These are phyloP conservation scores for Panopea generosa DNA, from an alignment of 2,888 invertebrate species.

Conservation along the genomic window DNA sequence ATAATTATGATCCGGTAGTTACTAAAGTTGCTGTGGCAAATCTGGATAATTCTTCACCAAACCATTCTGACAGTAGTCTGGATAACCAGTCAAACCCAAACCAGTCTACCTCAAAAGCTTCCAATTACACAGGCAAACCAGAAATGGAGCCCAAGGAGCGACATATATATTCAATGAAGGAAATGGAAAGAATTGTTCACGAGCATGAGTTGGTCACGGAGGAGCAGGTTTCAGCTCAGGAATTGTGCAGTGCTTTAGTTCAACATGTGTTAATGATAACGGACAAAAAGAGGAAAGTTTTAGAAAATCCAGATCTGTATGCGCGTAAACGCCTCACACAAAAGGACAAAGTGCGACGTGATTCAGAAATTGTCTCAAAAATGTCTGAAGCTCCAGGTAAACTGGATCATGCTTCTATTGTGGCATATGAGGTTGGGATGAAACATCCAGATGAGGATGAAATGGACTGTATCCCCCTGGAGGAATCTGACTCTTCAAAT, in stretches of 20 bases:
- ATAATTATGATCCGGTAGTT: constrained; percentile 96
- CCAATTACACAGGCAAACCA: constrained; percentile 75
- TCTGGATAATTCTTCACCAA: constrained; percentile 20
- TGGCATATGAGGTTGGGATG: constrained; percentile 90
- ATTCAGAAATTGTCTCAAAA: constrained; percentile 89
- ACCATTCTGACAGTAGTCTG: constrained; percentile 12
- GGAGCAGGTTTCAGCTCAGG: constrained; percentile 82
- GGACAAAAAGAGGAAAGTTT: constrained; percentile 92
- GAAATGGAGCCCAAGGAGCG: constrained; percentile 87
- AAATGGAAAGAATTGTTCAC: constrained; percentile 84
- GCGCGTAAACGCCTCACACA: constrained; percentile 78
- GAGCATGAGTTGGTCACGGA: constrained; percentile 84
- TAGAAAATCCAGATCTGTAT: constrained; percentile 89
- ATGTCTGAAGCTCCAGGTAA: constrained; percentile 93
- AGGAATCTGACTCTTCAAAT: constrained; percentile 45
- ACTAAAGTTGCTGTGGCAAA: constrained; percentile 91
- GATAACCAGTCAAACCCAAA: constrained; percentile 53
- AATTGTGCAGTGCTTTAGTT: constrained; percentile 83
- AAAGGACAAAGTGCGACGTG: constrained; percentile 80
- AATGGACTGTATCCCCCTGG: constrained; percentile 69
- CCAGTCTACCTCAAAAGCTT: constrained; percentile 43
- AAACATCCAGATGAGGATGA: constrained; percentile 78
- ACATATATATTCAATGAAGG: constrained; percentile 91
- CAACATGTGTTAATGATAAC: constrained; percentile 88
- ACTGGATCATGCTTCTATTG: constrained; percentile 94